Evolutionary conservation across 2,797 vertebrate species (phyloP).

Genomic region (Bufotes viridis): DNA sequence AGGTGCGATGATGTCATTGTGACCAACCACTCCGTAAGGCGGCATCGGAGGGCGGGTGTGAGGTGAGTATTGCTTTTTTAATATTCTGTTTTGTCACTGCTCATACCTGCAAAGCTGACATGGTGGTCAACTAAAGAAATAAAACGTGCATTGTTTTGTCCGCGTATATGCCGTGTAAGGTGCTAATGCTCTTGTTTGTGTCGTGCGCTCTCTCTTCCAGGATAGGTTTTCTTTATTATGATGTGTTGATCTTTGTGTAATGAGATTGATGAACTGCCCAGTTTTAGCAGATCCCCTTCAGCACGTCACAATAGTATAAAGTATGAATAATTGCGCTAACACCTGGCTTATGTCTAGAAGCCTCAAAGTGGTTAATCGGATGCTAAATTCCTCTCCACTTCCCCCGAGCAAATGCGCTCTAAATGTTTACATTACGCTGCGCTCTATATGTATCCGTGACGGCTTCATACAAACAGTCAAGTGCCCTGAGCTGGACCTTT

Average conservation of each 20-base stretch:
- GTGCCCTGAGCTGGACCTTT: constrained; percentile 76
- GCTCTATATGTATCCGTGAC: constrained; percentile 78
- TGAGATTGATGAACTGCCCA: constrained; percentile 3
- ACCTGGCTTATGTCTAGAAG: constrained; percentile 77
- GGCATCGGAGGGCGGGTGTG: too few species aligned
- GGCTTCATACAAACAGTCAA: constrained; percentile 78
- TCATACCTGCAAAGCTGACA: background rate
- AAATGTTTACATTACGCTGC: constrained; percentile 79
- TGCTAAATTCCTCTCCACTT: constrained; percentile 81
- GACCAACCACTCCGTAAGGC: too few species aligned
- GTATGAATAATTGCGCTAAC: constrained; percentile 64
- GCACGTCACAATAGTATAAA: constrained; percentile 27
- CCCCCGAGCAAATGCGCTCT: constrained; percentile 73
- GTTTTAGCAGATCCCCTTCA: constrained; percentile 16
- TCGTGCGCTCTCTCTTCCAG: background rate
- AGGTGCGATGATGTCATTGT: too few species aligned
- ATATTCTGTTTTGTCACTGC: too few species aligned
- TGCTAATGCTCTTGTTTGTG: constrained; percentile 9
- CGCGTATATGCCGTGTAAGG: background rate
- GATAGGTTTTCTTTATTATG: constrained; percentile 3
- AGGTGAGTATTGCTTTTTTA: too few species aligned
- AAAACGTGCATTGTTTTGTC: background rate
- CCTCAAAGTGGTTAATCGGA: constrained; percentile 79
- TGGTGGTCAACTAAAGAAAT: background rate
- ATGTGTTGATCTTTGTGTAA: constrained; percentile 39